Conservation (phyloP, 2,888 invertebrate genomes). For the Scaeva pyrastri region DNA sequence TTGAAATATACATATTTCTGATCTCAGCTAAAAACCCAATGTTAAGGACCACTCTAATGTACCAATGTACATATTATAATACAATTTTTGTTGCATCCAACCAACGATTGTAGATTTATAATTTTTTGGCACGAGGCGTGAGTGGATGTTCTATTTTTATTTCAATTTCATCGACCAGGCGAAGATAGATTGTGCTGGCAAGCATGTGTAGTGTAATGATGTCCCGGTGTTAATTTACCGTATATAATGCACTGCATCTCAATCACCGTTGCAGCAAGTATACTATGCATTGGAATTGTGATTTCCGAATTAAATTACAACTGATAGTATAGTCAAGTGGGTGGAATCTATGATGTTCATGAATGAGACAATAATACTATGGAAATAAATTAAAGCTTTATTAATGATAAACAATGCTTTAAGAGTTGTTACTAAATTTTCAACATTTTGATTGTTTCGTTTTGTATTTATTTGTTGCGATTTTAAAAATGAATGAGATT, state of each 20-base stretch:
- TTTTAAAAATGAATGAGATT: not conserved
- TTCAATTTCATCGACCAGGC: constrained; percentile 24
- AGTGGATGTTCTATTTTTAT: constrained; percentile 66
- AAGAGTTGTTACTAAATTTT: not conserved
- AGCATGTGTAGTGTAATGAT: constrained; percentile 24
- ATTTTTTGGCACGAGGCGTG: constrained; percentile 55
- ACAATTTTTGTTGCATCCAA: constrained; percentile 11
- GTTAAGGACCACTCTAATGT: no score
- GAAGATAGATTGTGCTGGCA: constrained; percentile 18
- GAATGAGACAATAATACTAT: not conserved
- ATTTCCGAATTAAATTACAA: constrained; percentile 71
- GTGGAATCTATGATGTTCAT: constrained; percentile 1
- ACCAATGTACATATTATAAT: not conserved
- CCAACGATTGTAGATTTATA: not conserved
- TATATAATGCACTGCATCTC: constrained; percentile 45
- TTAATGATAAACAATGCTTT: not conserved
- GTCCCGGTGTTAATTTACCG: constrained; percentile 28
- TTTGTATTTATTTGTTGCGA: not conserved
- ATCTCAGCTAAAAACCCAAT: no score
- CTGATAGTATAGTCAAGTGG: constrained; percentile 7
- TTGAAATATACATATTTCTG: no score
- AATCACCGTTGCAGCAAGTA: constrained; percentile 49
- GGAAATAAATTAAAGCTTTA: not conserved
- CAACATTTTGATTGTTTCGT: not conserved
- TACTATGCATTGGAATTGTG: constrained; percentile 62